Evolutionary conservation across 2,888 invertebrate species (phyloP), one percentile per base, ranked within the genome.

Genomic region (Drosophila fungiperda): DNA sequence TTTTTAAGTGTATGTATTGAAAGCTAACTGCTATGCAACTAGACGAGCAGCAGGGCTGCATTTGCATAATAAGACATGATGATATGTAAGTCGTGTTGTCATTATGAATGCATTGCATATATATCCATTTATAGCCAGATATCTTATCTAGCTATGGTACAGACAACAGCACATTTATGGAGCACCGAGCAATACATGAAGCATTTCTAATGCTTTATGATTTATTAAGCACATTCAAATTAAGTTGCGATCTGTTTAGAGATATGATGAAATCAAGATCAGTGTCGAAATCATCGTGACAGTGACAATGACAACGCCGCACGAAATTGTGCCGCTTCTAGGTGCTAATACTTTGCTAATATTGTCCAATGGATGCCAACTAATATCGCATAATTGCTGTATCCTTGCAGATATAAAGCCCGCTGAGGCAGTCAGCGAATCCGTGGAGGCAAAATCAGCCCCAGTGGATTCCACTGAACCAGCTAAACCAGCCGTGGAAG

Each of bases 301-400:
- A 71, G 53, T 62, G 17, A 59, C 45, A 60, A 86, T 89, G 84
- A 63, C 70, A 66, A 40, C 49, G 26, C 50, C 73, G 8, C 61
- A 64, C 26, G 83, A 84, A 78, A 60, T 52, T n/a, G 74, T 89
- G 9, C 87, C 90, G 23, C 82, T 85, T 2, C 49, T 89, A 58
- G 89, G 89, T 89, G 72, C 54, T 45, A 60, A 7, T 6, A 6
- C 0, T 29, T 29, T 89, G 72, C 54, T 45, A 60, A 7, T 6
- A 6, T 29, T 29, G 5, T 29, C 0, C n/a, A 4, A 2, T 17
- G 8, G 1, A 32, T 3, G 42, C 35, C n/a, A 32, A n/a, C 36
- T 48, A 57, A 52, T 20, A 23, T 9, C 26, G 9, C 26, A 15
- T 53, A 15, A 17, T 15, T 69, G 3, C 26, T 55, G 5, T 15